These are phyloP conservation scores for Abramis brama DNA, from an alignment of 2,113 vertebrate species.

Conservation along the genomic window DNA sequence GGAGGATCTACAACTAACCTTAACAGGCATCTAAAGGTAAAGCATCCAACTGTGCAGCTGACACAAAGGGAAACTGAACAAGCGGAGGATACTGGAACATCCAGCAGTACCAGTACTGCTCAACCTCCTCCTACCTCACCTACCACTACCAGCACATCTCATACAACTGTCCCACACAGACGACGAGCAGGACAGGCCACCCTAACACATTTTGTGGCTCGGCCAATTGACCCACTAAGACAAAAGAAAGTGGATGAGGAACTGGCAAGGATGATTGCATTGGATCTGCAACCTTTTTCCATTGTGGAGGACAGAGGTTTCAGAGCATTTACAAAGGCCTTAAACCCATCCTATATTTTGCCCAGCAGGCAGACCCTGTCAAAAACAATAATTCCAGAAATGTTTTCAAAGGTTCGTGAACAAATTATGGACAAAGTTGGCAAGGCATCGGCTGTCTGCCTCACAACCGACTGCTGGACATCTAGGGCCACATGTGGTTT, in stretches of 20 bases:
- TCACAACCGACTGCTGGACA: constrained; percentile 60
- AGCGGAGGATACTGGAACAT: constrained; percentile 11
- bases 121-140: not conserved
- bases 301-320: constrained; percentile 22
- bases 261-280: constrained; percentile 43
- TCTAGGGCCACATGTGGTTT: constrained; percentile 40
- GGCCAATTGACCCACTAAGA: constrained; percentile 29
- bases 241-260: constrained; percentile 49
- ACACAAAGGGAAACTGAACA: constrained; percentile 23
- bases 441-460: constrained; percentile 47
- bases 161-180: not conserved
- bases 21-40: not conserved
- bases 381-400: constrained; percentile 42
- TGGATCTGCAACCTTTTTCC: constrained; percentile 57
- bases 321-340: constrained; percentile 14
- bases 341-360: constrained; percentile 49
- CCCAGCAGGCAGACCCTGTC: constrained; percentile 54
- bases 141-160: constrained; percentile 5
- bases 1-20: constrained; percentile 15
- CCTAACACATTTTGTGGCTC: constrained; percentile 17
- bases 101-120: constrained; percentile 8
- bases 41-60: constrained; percentile 37
- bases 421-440: constrained; percentile 48
- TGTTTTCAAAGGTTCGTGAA: constrained; percentile 31
- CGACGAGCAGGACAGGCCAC: constrained; percentile 4